phyloP scores from a whole-genome alignment of 2,113 vertebrate species.

The Gopherus evgoodei region DNA sequence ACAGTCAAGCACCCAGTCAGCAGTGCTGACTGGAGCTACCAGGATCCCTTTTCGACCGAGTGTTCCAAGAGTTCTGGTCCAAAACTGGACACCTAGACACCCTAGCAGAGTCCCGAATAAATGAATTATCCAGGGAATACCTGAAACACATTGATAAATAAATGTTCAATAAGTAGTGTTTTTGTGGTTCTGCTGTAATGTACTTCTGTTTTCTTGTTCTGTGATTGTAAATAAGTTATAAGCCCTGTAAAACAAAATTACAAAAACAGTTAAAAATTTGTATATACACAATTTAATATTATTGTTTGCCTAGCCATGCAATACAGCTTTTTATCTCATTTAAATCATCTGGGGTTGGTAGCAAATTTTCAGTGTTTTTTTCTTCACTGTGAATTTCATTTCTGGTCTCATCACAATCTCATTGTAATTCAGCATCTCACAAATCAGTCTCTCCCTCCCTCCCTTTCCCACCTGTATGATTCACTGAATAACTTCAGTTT shows the following conservation, averaged over 20 bases:
- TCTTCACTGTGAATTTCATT: not conserved
- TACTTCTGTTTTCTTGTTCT: not conserved
- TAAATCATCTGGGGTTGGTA: not conserved
- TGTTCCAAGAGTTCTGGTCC: no score
- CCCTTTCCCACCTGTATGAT: not conserved
- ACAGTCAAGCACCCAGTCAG: no score
- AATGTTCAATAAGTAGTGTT: not conserved
- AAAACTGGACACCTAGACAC: no score
- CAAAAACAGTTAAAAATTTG: not conserved
- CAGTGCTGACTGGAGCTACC: no score
- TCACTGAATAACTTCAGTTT: not conserved
- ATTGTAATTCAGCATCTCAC: not conserved
- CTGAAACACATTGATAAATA: not conserved
- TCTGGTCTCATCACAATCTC: not conserved
- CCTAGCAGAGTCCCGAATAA: not conserved
- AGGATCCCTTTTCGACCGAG: no score
- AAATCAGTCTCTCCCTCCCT: not conserved
- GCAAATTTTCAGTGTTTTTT: not conserved
- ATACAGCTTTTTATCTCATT: not conserved
- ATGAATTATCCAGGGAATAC: not conserved
- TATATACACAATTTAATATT: not conserved
- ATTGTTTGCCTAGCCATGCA: not conserved
- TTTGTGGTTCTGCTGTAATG: not conserved
- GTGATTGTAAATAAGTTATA: not conserved
- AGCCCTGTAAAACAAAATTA: not conserved